Evolutionary conservation across 1,140 invertebrate genomes (phyloP), one percentile per base, ranked within the genome.

Genomic region (Nylanderia fulva): DNA sequence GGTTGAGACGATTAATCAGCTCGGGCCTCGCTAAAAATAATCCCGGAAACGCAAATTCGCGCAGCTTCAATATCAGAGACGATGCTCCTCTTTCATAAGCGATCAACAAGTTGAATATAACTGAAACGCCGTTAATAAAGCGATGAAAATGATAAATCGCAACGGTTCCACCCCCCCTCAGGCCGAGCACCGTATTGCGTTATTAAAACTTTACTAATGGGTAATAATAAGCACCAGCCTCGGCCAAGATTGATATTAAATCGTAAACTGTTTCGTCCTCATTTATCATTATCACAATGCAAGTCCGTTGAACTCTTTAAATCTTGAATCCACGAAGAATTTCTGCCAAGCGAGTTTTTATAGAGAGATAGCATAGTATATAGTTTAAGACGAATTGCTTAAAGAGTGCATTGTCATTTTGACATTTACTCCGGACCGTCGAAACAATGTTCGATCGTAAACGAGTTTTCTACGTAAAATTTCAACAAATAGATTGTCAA

Each of bases 241-340:
- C 45, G 54, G 85, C 60, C 77, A 76, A 86, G 90, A 91, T 92
- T 91, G 91, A 92, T 92, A 92, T 91, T 92, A 92, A 92, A 92
- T 92, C 87, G 88, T 88, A 85, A 91, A 89, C 85, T 90, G 77
- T 77, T 74, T 76, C 86, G 86, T 86, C 88, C 83, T 79, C 87
- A 92, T 92, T 92, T 91, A 91, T 92, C 91, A 92, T 92, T 92
- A 91, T 92, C 89, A 91, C 63, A 84, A 84, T 84, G 79, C 85
- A 89, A 84, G 66, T 71, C 68, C 69, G 79, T 79, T 80, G 66
- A 72, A 87, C 86, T 83, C 54, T 82, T 86, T 74, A 54, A 54
- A 48, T 69, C 66, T 69, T 77, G 58, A 77, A 86, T 61, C 58
- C 66, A 63, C 54, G 27, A 61, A 58, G 48, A 80, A 88, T 88